Conservation (phyloP, 2,888 invertebrate genomes). For the Melipona bicolor region DNA sequence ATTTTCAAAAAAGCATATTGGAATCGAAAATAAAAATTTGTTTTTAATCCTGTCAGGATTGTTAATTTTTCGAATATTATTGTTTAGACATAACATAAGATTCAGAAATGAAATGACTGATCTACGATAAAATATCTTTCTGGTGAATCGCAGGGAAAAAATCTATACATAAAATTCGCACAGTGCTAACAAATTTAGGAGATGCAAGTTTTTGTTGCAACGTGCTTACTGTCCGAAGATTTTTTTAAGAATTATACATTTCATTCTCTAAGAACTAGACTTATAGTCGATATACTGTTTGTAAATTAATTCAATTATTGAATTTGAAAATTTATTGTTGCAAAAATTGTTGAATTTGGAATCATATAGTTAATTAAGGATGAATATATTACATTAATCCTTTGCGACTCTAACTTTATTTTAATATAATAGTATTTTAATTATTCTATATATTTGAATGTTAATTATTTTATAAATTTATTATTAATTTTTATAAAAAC, state of each 20-base stretch:
- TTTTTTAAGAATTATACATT: constrained; percentile 48
- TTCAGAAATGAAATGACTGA: neutral
- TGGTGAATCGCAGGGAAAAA: constrained; percentile 24
- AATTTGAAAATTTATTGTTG: neutral
- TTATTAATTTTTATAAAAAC: neutral
- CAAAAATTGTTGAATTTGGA: neutral
- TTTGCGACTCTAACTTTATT: constrained; percentile 35
- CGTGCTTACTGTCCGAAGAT: constrained; percentile 17
- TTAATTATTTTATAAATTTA: neutral
- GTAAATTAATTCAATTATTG: constrained; percentile 21
- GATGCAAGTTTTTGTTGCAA: constrained; percentile 29
- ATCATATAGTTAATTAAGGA: neutral
- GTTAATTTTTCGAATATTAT: neutral
- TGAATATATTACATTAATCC: constrained; percentile 20
- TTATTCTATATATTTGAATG: neutral
- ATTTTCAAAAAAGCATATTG: constrained; percentile 6
- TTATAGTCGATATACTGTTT: constrained; percentile 52
- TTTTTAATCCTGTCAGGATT: neutral
- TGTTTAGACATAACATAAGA: constrained; percentile 15
- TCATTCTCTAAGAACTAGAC: constrained; percentile 43
- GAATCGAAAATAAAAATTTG: constrained; percentile 14
- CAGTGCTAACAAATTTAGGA: constrained; percentile 34
- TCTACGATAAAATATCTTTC: constrained; percentile 1
- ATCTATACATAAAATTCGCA: constrained; percentile 41
- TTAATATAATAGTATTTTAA: neutral